Percentiles rank a stretch among this genome's conserved stretches.
Evolutionary conservation across 2,797 vertebrate genomes (phyloP).

Genomic region (Anguilla obscura): DNA sequence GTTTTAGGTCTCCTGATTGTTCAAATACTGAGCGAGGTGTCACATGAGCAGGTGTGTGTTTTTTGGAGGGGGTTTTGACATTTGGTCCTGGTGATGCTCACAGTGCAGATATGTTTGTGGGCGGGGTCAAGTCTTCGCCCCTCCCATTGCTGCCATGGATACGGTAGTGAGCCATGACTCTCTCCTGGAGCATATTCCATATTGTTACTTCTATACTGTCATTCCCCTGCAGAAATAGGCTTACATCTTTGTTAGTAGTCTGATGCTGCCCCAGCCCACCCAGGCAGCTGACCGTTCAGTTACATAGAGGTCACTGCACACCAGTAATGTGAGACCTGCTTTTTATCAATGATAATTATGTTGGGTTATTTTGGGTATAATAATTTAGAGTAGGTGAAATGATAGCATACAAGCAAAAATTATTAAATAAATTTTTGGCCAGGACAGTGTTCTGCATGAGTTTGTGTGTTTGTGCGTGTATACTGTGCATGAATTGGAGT

Average conservation of each 20-base stretch:
- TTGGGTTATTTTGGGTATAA: background rate
- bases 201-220: background rate
- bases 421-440: background rate
- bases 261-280: background rate
- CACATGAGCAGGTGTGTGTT: constrained; percentile 18
- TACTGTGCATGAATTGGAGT: constrained; percentile 17
- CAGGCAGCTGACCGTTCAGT: background rate
- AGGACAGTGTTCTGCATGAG: background rate
- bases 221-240: background rate
- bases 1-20: background rate
- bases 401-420: background rate
- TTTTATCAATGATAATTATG: background rate
- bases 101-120: constrained; percentile 42
- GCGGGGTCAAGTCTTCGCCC: constrained; percentile 66
- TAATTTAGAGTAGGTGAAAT: background rate
- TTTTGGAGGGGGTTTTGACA: constrained; percentile 43
- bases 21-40: constrained; percentile 31
- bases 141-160: constrained; percentile 48
- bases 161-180: background rate
- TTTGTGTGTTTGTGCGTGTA: constrained; percentile 1
- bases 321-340: background rate
- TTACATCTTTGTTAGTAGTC: constrained; percentile 60
- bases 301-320: background rate
- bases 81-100: constrained; percentile 10
- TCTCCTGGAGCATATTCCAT: background rate